A percentile compares a stretch with the other conserved stretches of the same genome.
Evolutionary conservation across 2,797 vertebrate species (phyloP).

Genomic region (Pagetopsis macropterus): DNA sequence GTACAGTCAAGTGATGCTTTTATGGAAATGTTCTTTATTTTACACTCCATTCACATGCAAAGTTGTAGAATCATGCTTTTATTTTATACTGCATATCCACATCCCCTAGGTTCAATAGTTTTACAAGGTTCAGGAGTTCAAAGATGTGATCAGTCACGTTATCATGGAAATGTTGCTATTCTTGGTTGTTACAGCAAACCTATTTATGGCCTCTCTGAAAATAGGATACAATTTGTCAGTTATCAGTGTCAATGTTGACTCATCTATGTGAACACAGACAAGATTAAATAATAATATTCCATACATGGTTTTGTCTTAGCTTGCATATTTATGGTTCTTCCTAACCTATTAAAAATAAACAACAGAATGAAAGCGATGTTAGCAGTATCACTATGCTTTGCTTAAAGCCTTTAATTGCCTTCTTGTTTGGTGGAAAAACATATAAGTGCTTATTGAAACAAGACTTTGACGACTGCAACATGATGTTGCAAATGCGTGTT

Average conservation of each 20-base stretch:
- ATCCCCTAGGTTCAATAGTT: constrained; percentile 3
- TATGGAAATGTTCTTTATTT: constrained; percentile 33
- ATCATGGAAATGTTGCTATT: neutral
- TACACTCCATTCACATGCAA: neutral
- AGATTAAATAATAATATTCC: too few species aligned
- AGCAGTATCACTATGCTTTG: neutral
- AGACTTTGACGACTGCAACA: neutral
- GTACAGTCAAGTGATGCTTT: neutral
- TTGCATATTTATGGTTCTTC: neutral
- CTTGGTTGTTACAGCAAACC: neutral
- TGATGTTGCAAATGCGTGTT: neutral
- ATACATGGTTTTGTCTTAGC: neutral
- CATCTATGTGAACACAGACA: neutral
- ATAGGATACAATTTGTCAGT: neutral
- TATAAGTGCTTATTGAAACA: neutral
- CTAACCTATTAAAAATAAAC: neutral
- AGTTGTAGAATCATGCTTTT: neutral
- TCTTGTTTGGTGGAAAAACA: neutral
- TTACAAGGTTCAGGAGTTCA: constrained; percentile 5
- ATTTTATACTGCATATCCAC: constrained; percentile 4
- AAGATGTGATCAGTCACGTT: neutral
- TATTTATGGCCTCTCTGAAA: neutral
- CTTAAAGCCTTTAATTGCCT: neutral
- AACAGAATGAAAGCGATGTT: too few species aligned
- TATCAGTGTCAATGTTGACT: neutral